phyloP scores from a whole-genome alignment of 1,140 invertebrate species.

The Lasioglossum albipes region DNA sequence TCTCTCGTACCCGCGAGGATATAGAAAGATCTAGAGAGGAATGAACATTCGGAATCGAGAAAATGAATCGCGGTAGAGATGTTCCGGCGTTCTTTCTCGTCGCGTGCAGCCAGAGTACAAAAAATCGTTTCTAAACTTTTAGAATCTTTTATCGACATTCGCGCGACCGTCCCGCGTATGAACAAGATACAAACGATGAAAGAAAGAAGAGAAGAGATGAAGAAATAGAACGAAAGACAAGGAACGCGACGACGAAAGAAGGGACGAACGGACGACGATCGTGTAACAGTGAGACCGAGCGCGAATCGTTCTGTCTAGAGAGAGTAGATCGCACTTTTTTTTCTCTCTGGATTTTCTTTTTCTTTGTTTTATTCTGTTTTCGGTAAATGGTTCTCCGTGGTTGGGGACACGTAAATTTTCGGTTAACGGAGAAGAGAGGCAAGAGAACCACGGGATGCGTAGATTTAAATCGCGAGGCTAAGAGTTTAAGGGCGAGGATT shows the following conservation, averaged over 20 bases:
- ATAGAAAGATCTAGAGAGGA: neutral
- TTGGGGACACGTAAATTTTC: neutral
- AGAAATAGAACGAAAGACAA: neutral
- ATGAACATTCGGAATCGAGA: neutral
- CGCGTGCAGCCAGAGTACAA: constrained; percentile 70
- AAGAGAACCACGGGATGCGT: constrained; percentile 1
- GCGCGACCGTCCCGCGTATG: neutral
- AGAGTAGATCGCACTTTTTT: constrained; percentile 7
- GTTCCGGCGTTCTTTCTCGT: constrained; percentile 46
- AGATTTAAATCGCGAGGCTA: constrained; percentile 36
- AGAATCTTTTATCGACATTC: constrained; percentile 52
- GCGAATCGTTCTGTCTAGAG: constrained; percentile 25
- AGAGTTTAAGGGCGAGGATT: neutral
- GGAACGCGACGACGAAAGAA: constrained; percentile 5
- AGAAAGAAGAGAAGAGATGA: too few species aligned
- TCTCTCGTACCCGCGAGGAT: constrained; percentile 17
- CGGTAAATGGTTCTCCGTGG: neutral
- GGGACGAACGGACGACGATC: neutral
- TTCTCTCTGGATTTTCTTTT: neutral
- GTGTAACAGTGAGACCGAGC: neutral
- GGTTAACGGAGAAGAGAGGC: neutral
- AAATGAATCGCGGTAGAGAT: neutral
- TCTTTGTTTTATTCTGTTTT: neutral
- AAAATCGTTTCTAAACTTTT: constrained; percentile 71
- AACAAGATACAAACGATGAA: neutral